Percentiles rank a stretch among this genome's conserved stretches.
Evolutionary conservation across 1,140 invertebrate genomes (phyloP).

Genomic region (Heliconius himera): DNA sequence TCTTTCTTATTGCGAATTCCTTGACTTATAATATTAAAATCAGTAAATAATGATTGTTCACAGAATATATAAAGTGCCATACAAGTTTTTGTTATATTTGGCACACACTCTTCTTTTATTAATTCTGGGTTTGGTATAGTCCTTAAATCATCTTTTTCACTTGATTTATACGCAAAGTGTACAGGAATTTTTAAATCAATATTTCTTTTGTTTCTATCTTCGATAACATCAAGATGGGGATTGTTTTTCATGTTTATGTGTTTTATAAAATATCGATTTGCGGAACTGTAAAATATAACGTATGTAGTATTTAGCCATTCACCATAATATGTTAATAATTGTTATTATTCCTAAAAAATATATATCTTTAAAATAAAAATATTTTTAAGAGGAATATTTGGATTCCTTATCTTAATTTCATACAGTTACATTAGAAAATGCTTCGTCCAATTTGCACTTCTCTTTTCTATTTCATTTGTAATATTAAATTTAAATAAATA

Average conservation of each 20-base stretch:
- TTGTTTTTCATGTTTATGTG: conserved; percentile 66
- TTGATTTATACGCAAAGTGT: conserved; percentile 56
- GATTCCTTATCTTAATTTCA: too few species aligned
- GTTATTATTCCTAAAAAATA: too few species aligned
- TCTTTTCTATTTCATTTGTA: too few species aligned
- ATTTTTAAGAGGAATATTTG: too few species aligned
- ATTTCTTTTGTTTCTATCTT: conserved; percentile 53
- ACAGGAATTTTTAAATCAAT: conserved; percentile 44
- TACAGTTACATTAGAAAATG: too few species aligned
- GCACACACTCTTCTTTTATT: conserved; percentile 67
- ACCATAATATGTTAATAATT: too few species aligned
- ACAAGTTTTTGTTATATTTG: conserved; percentile 73
- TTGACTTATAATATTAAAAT: conserved; percentile 48
- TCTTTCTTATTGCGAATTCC: conserved; percentile 40
- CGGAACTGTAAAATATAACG: conserved; percentile 51
- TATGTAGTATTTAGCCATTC: too few species aligned
- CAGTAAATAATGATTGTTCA: conserved; percentile 58
- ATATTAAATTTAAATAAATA: too few species aligned
- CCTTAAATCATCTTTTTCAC: conserved; percentile 41
- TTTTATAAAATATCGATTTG: conserved; percentile 66
- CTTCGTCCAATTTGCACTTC: too few species aligned
- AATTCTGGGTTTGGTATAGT: conserved; percentile 62
- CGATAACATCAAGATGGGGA: conserved; percentile 40
- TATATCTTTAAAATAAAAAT: too few species aligned
- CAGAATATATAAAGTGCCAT: conserved; percentile 69